Evolutionary conservation across 2,113 vertebrate species (phyloP).

Genomic region (Antigone vipio): DNA sequence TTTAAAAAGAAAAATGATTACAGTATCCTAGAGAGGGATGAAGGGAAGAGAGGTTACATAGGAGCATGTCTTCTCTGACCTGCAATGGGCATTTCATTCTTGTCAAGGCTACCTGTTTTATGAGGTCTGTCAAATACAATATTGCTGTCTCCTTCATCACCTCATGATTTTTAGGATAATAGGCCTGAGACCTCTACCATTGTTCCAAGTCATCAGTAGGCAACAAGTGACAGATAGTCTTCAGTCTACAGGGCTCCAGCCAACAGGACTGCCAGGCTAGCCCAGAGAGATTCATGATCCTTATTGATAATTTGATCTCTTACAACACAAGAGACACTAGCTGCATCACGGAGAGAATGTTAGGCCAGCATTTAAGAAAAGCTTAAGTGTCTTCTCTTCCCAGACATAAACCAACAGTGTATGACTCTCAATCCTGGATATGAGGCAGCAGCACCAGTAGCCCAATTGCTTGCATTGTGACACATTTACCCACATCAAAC

Average conservation of each 20-base stretch:
- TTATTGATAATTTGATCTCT: background rate
- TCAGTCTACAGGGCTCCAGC: background rate
- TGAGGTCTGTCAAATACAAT: background rate
- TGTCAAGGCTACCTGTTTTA: background rate
- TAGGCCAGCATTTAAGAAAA: background rate
- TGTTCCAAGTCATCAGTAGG: fast-evolving
- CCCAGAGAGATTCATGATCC: background rate
- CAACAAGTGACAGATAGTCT: background rate
- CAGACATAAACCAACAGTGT: background rate
- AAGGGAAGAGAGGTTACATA: background rate
- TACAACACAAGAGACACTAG: background rate
- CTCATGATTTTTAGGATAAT: background rate
- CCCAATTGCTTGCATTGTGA: background rate
- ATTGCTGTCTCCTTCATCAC: background rate
- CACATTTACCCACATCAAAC: background rate
- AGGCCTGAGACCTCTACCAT: background rate
- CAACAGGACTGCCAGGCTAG: background rate
- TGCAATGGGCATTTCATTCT: background rate
- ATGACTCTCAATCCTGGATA: background rate
- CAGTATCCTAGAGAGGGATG: background rate
- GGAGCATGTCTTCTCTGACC: background rate
- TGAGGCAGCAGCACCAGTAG: background rate
- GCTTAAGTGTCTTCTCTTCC: background rate
- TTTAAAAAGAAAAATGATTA: background rate
- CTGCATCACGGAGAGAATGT: background rate